Evolutionary conservation across 92 coral and sea anemone genomes (phyloP).

Genomic region (Diadumene lineata): DNA sequence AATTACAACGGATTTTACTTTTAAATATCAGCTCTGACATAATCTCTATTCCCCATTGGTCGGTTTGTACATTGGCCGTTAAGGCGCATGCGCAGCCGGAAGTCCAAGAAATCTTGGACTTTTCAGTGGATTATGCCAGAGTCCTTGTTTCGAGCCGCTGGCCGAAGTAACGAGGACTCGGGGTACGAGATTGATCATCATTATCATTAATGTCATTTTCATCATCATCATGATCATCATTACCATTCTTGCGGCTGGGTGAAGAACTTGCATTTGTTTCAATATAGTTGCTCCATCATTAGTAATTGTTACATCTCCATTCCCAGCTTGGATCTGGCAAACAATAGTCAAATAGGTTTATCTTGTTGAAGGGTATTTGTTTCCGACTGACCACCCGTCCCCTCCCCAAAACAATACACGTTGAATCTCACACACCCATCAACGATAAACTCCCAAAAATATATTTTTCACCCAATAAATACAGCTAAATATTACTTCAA

Average conservation of each 20-base stretch:
- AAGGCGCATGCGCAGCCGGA: no score
- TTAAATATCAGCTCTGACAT: no score
- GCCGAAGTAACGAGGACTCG: neutral
- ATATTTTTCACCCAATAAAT: neutral
- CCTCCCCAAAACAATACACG: neutral
- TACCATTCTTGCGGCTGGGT: conserved; percentile 99
- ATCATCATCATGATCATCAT: neutral
- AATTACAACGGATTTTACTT: no score
- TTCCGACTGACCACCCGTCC: neutral
- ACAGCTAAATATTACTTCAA: neutral
- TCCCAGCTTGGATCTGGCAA: conserved; percentile 83
- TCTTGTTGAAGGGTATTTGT: neutral
- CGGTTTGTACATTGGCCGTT: no score
- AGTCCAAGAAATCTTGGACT: no score
- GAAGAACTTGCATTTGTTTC: conserved; percentile 95
- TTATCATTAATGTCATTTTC: neutral
- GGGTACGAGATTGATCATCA: neutral
- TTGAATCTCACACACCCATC: neutral
- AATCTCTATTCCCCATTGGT: no score
- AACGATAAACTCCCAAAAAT: neutral
- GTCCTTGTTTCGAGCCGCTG: no score
- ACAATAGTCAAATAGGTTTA: neutral
- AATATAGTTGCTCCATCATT: conserved; percentile 98
- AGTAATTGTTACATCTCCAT: conserved; percentile 95
- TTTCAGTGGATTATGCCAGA: no score